Base-by-base conservation (phyloP, 2,888 invertebrate genomes). In the Lutraria lutraria region DNA sequence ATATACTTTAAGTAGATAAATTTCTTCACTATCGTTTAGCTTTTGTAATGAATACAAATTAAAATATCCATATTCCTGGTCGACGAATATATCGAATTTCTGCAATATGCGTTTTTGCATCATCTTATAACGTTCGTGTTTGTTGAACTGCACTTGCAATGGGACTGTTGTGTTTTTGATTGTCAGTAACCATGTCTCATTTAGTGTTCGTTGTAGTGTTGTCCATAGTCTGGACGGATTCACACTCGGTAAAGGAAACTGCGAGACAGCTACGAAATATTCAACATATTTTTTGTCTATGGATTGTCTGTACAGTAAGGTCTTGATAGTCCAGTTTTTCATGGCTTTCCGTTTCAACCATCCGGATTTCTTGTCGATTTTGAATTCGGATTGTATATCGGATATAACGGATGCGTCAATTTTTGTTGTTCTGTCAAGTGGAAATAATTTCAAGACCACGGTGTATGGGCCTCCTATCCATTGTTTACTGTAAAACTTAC, bases 381-480 rank as follows among this genome's bases (percentile, higher is more conserved):
- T 72, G 3, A 72, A 15, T 72, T 72, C 72, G n/a, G n/a, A 8
- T 2, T 10, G n/a, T n/a, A n/a, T n/a, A n/a, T n/a, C n/a, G n/a
- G n/a, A n/a, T n/a, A n/a, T n/a, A n/a, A n/a, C n/a, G n/a, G n/a
- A n/a, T n/a, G n/a, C n/a, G n/a, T n/a, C n/a, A n/a, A n/a, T n/a
- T n/a, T n/a, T n/a, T n/a, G n/a, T n/a, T n/a, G n/a, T n/a, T n/a
- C n/a, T n/a, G n/a, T n/a, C n/a, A n/a, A n/a, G n/a, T n/a, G n/a
- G n/a, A 0, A 54, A 25, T 19, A 83, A 60, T 34, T 60, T 68
- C 25, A 83, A 68, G n/a, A 83, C 43, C 0, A 52, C 68, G 34
- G 83, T 31, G 72, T 68, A 83, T 12, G 83, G 68, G n/a, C 83
- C 83, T 25, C 83, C 83, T 13, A 63, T 68, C 83, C 83, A 83